Base-by-base conservation (phyloP, 1,140 invertebrate genomes). In the Melitaea cinxia region DNA sequence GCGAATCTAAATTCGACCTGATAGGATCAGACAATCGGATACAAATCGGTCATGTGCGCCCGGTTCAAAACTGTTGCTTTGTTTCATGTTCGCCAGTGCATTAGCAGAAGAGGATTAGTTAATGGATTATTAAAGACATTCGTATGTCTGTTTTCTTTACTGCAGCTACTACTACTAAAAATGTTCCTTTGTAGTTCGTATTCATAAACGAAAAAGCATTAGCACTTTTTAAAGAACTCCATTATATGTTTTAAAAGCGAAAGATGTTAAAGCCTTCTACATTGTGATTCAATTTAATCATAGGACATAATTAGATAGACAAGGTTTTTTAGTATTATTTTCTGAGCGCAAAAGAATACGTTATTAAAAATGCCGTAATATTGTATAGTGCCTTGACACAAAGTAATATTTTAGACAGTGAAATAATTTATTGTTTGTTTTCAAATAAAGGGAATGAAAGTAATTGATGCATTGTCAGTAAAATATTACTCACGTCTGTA, bases 391-490 rank as follows among this genome's bases (percentile, higher is more conserved):
- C 7, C 2, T 39, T 23, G 23, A 23, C 21, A 47, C 6, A 45
- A 17, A 17, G 37, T 17, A 42, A 47, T n/a, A 47, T 21, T 47
- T 47, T n/a, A 47, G 10, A 3, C 10, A 21, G 19, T 23, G 42
- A 47, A 47, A 47, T 4, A 42, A 33, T 56, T 56, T 67, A 54
- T 39, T 50, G 24, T 60, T 54, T 39, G 28, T 53, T 35, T 35
- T 15, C 37, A 50, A 23, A 70, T 69, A 60, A 70, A 60, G 57
- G 23, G 35, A 47, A 33, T 53, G 52, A 30, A 49, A 56, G 49
- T 45, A 70, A 70, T 65, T 70, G 68, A 70, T 52, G 57, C 47
- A 62, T 70, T 47, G 62, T 70, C 56, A 53, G 61, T 59, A 70
- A 64, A 65, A 70, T 70, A 70, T 70, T 52, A 65, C 62, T 61